Evolutionary conservation across 2,797 vertebrate genomes (phyloP).

Genomic region (Hafferia zeledoni): DNA sequence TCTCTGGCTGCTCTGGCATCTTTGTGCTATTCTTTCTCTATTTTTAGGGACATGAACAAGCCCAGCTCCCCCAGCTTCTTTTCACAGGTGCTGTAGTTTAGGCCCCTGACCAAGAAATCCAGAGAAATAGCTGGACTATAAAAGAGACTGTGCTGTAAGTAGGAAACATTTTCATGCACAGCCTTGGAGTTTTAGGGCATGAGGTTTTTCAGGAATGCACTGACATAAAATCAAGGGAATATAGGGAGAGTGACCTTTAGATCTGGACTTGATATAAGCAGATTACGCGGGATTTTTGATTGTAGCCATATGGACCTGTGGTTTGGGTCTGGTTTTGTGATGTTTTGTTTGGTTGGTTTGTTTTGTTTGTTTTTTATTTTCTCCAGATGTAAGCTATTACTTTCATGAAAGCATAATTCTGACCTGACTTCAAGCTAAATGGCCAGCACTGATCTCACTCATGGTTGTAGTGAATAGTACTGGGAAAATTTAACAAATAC

Average conservation of each 20-base stretch:
- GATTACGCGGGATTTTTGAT: slow-evolving; percentile 4
- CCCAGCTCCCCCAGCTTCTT: background rate
- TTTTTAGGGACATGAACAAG: background rate
- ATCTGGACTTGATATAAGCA: background rate
- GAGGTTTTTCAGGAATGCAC: background rate
- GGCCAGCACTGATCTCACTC: background rate
- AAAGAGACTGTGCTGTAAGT: background rate
- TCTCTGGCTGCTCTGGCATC: background rate
- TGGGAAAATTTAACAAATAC: background rate
- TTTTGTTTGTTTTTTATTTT: background rate
- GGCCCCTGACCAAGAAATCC: background rate
- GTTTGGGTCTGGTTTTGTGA: background rate
- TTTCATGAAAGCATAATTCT: background rate
- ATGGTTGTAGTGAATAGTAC: background rate
- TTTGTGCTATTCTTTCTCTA: background rate
- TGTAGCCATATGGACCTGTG: background rate
- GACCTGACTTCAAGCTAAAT: background rate
- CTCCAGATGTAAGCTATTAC: background rate
- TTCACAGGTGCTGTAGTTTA: background rate
- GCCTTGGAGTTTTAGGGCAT: background rate
- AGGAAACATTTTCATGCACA: background rate
- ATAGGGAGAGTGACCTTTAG: background rate
- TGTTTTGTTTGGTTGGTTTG: background rate
- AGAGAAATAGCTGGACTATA: background rate
- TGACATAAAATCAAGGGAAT: background rate